Base-by-base conservation (phyloP, 2,113 vertebrate species). In the Tinamus guttatus region DNA sequence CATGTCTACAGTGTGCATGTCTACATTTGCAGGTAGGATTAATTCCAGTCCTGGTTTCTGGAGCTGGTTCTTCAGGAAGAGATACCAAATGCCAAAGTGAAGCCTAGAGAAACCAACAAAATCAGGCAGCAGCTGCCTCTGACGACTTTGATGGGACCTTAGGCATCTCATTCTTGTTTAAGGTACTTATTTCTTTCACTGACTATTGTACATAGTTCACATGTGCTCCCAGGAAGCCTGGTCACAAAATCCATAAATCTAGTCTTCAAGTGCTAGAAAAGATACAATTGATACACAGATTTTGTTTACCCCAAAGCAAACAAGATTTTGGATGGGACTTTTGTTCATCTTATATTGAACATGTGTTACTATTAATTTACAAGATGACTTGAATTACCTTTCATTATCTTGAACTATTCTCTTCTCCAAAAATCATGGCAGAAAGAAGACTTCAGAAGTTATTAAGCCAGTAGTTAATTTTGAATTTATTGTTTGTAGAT, bases 401-500 rank as follows among this genome's bases (percentile, higher is more conserved):
- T 30, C 94, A 83, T 73, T 58, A 58, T 18, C 54, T 58, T 58
- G 54, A 94, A 81, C 73, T 75, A 32, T n/a, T 2, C 25, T 52
- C 9, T 36, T 81, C 41, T 77, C 30, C 51, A 88, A 94, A 79
- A 17, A 93, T 7, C 62, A 71, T 15, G 56, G 34, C 60, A 45
- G 60, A 95, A 93, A 95, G 86, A 24, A 92, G n/a, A 1, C 3
- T 87, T 77, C 73, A 76, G 21, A 54, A 88, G 30, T 56, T 87
- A 94, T 80, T 32, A 89, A 60, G 60, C 70, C 60, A 77, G 27
- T 86, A 89, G 7, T 94, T 10, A 16, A 14, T 82, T 85, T 94
- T 90, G 86, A 89, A 92, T 96, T 86, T 93, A 69, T 87, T 81
- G 70, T 84, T 81, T 86, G n/a, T 13, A 76, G 27, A 78, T 43